Evolutionary conservation across 2,797 vertebrate species (phyloP).

Genomic region (Oreonectes daqikongensis): DNA sequence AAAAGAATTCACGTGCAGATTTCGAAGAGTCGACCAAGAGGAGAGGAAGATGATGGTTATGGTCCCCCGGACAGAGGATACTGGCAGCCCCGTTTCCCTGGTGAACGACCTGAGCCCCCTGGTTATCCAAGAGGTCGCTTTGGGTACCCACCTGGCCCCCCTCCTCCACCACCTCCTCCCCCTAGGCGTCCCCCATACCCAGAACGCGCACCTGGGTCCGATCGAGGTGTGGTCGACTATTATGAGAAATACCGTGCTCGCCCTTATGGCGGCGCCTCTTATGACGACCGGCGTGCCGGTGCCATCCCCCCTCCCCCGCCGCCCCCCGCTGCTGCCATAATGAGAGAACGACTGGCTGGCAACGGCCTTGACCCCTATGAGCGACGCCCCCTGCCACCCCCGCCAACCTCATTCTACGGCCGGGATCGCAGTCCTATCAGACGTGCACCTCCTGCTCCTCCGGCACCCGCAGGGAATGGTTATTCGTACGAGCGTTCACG

Average conservation of each 20-base stretch:
- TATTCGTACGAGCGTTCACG: conserved; percentile 90
- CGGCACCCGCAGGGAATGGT: conserved; percentile 81
- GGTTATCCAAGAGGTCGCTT: conserved; percentile 68
- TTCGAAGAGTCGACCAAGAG: conserved; percentile 90
- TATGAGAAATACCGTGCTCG: conserved; percentile 81
- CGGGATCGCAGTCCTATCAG: conserved; percentile 92
- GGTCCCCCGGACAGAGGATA: conserved; percentile 71
- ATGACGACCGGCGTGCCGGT: conserved; percentile 71
- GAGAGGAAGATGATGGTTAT: conserved; percentile 81
- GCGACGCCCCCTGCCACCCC: conserved; percentile 83
- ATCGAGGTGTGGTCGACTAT: conserved; percentile 80
- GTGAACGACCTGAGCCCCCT: conserved; percentile 68
- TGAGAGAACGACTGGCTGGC: conserved; percentile 81
- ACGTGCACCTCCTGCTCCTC: conserved; percentile 74
- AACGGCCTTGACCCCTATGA: conserved; percentile 85
- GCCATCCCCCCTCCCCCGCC: conserved; percentile 77
- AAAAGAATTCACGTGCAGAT: conserved; percentile 94
- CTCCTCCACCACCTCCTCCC: conserved; percentile 69
- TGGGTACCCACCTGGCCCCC: conserved; percentile 70
- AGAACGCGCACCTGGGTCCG: conserved; percentile 64
- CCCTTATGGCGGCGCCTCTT: conserved; percentile 72
- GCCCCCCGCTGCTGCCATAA: conserved; percentile 78
- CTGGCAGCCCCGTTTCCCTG: conserved; percentile 71
- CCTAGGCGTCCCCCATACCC: conserved; percentile 69
- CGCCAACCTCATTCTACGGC: conserved; percentile 83